A percentile compares a stretch with the other conserved stretches of the same genome.
These are phyloP conservation scores for Oreohelix idahoensis DNA, from an alignment of 1,140 invertebrate species.

Conservation along the genomic window DNA sequence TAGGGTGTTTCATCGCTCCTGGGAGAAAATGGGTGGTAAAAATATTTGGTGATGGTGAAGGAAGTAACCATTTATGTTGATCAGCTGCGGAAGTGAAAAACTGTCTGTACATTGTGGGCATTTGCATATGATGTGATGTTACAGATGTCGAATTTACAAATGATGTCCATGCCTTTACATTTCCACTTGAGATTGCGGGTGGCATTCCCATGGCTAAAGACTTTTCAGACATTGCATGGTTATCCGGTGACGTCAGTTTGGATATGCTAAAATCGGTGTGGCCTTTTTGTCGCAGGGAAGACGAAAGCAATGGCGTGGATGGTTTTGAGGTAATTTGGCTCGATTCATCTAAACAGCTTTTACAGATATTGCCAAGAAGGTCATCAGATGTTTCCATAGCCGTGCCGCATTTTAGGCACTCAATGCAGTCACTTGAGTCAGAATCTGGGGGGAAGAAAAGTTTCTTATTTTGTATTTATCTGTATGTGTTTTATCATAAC, in stretches of 20 bases:
- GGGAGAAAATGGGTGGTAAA: background rate
- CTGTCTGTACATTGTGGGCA: constrained; percentile 13
- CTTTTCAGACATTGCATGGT: background rate
- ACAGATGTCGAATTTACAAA: background rate
- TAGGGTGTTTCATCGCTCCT: background rate
- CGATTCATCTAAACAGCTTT: background rate
- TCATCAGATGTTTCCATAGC: background rate
- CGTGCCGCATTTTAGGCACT: constrained; percentile 1
- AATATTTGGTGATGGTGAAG: background rate
- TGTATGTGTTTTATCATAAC: too few relatives aligned
- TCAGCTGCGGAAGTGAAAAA: background rate
- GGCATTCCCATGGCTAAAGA: background rate
- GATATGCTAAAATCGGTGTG: constrained; percentile 49
- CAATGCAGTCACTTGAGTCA: constrained; percentile 25
- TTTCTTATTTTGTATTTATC: too few relatives aligned
- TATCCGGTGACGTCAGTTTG: constrained; percentile 40
- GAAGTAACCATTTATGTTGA: background rate
- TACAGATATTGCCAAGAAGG: background rate
- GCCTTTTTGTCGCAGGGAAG: background rate
- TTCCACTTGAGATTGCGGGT: background rate
- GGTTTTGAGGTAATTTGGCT: background rate
- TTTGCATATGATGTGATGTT: background rate
- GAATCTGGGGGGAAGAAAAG: background rate
- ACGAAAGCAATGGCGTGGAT: background rate
- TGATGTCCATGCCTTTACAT: background rate